Evolutionary conservation across 2,797 vertebrate genomes (phyloP).

Genomic region (Morus bassanus): DNA sequence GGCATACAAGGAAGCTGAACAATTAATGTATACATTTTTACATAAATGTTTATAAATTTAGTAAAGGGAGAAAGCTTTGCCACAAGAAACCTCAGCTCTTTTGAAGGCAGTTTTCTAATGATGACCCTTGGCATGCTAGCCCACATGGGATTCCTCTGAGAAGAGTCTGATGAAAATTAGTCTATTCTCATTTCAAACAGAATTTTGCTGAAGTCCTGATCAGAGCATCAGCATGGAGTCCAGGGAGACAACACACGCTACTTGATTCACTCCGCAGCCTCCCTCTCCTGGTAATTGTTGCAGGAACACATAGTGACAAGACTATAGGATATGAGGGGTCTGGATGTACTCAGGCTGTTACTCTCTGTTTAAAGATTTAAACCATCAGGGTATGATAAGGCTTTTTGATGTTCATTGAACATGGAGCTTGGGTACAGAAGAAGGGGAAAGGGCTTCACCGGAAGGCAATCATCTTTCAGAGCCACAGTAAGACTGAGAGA

Average conservation of each 20-base stretch:
- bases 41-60: slow-evolving; percentile 96
- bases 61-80: slow-evolving; percentile 83
- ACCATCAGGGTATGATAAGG: slow-evolving; percentile 97
- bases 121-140: slow-evolving; percentile 98
- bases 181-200: slow-evolving; percentile 99
- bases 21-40: slow-evolving; percentile 85
- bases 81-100: slow-evolving; percentile 85
- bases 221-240: slow-evolving; percentile 90
- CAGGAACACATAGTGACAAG: slow-evolving; percentile 92
- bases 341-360: slow-evolving; percentile 98
- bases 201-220: slow-evolving; percentile 97
- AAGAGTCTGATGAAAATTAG: slow-evolving; percentile 98
- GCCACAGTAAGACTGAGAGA: slow-evolving; percentile 85
- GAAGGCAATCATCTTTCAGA: slow-evolving; percentile 94
- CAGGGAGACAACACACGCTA: slow-evolving; percentile 88
- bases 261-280: slow-evolving; percentile 80
- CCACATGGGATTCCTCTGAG: slow-evolving; percentile 93
- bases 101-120: slow-evolving; percentile 97
- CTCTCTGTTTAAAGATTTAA: slow-evolving; percentile 99
- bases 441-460: slow-evolving; percentile 87
- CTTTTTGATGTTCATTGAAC: slow-evolving; percentile 99
- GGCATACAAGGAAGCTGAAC: slow-evolving; percentile 71
- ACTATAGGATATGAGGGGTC: slow-evolving; percentile 91
- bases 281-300: slow-evolving; percentile 92
- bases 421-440: slow-evolving; percentile 89